Evolutionary conservation across 1,140 invertebrate species (phyloP).

Genomic region (Drosophila mojavensis): DNA sequence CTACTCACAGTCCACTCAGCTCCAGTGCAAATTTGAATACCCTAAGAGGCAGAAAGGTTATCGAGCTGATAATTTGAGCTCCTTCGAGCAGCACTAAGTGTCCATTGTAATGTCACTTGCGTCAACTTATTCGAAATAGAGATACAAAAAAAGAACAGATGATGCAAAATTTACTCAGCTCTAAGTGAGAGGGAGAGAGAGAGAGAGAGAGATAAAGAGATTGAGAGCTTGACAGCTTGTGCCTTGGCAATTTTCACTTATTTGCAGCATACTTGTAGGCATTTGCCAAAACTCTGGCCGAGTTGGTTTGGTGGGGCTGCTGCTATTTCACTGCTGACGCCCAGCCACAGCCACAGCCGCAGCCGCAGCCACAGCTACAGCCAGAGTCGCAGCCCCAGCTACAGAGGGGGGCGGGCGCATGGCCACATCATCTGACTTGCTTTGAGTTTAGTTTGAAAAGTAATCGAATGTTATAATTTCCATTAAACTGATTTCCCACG

Average conservation of each 20-base stretch:
- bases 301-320: conserved; percentile 12
- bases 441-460: conserved; percentile 69
- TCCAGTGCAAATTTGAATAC: too few species aligned
- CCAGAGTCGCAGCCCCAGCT: conserved; percentile 16
- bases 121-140: neutral
- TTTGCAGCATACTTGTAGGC: conserved; percentile 68
- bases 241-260: conserved; percentile 31
- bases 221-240: neutral
- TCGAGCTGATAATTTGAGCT: too few species aligned
- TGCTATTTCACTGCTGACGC: conserved; percentile 37
- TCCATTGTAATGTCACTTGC: conserved; percentile 71
- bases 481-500: conserved; percentile 81
- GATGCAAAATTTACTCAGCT: conserved; percentile 46
- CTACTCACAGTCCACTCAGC: too few species aligned
- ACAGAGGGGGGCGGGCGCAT: neutral
- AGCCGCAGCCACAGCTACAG: neutral
- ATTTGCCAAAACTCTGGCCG: conserved; percentile 55
- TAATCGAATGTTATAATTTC: conserved; percentile 82
- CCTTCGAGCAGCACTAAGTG: conserved; percentile 9
- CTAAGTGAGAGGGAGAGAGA: neutral
- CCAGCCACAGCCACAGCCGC: conserved; percentile 18
- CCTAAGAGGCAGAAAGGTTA: too few species aligned
- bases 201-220: neutral
- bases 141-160: conserved; percentile 4
- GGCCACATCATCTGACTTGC: neutral